These are phyloP conservation scores for Penaeus monodon DNA, from an alignment of 2,888 invertebrate species.

Conservation along the genomic window DNA sequence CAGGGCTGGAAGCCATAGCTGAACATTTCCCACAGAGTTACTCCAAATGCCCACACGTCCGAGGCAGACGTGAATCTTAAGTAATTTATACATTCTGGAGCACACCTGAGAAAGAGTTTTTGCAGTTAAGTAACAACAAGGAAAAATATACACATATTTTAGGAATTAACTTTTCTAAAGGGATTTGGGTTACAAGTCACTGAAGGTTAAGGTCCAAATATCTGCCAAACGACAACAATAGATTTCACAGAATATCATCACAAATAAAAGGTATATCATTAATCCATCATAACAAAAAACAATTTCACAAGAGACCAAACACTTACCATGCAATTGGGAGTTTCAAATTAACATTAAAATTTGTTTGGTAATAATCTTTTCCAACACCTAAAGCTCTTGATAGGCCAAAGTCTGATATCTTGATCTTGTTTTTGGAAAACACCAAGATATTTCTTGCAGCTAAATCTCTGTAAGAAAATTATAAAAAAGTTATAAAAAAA, in stretches of 20 bases:
- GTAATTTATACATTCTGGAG: constrained; percentile 97
- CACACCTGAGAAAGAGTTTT: constrained; percentile 78
- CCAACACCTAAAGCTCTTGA: constrained; percentile 96
- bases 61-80: constrained; percentile 95
- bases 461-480: constrained; percentile 80
- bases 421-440: constrained; percentile 94
- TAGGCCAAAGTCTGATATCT: constrained; percentile 97
- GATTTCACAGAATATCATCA: too few relatives aligned
- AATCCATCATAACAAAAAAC: neutral
- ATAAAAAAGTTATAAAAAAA: neutral
- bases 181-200: too few relatives aligned
- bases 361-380: constrained; percentile 98
- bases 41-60: constrained; percentile 98
- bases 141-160: constrained; percentile 5
- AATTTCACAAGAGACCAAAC: neutral
- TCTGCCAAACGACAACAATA: too few relatives aligned
- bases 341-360: constrained; percentile 96
- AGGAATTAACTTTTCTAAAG: neutral
- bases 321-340: constrained; percentile 95
- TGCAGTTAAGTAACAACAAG: neutral
- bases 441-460: constrained; percentile 98
- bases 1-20: constrained; percentile 98
- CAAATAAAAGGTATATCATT: too few relatives aligned
- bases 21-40: constrained; percentile 99
- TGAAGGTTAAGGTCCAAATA: too few relatives aligned